A percentile compares a stretch with the other conserved stretches of the same genome.
These are phyloP conservation scores for Peromyscus nudipes DNA, from an alignment of 2,797 vertebrate genomes.

Conservation along the genomic window DNA sequence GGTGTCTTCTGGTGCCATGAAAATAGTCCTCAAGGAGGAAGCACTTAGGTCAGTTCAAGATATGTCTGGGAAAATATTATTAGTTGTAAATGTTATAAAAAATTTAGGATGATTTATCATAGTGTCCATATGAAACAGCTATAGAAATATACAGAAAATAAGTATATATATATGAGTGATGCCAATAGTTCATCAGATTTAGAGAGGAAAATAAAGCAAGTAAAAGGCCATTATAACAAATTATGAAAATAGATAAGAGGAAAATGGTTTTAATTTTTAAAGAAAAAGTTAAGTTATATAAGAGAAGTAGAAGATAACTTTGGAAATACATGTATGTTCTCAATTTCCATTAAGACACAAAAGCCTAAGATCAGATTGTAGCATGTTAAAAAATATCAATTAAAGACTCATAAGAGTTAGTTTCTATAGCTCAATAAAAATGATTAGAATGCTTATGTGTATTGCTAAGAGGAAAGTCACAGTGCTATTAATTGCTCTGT, in stretches of 20 bases:
- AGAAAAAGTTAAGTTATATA: background rate
- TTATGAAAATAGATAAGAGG: background rate
- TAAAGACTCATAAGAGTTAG: background rate
- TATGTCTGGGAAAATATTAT: background rate
- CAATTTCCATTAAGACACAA: background rate
- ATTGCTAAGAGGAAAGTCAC: background rate
- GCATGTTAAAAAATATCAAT: background rate
- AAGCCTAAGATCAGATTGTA: background rate
- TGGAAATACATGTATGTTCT: background rate
- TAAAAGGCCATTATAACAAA: background rate
- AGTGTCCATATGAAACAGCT: background rate
- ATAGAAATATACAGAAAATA: background rate
- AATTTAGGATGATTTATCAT: background rate
- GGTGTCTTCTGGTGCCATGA: no score
- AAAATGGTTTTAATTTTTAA: background rate
- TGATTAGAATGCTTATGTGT: background rate
- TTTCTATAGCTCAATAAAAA: background rate
- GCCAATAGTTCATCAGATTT: background rate
- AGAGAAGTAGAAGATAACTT: background rate
- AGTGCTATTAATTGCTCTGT: no score
- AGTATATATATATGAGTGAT: background rate
- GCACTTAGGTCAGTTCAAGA: no score
- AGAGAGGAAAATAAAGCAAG: background rate
- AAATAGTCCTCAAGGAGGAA: background rate
- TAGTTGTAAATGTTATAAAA: background rate